Evolutionary conservation across 1,140 invertebrate genomes (phyloP).

Genomic region (Cyclina sinensis): DNA sequence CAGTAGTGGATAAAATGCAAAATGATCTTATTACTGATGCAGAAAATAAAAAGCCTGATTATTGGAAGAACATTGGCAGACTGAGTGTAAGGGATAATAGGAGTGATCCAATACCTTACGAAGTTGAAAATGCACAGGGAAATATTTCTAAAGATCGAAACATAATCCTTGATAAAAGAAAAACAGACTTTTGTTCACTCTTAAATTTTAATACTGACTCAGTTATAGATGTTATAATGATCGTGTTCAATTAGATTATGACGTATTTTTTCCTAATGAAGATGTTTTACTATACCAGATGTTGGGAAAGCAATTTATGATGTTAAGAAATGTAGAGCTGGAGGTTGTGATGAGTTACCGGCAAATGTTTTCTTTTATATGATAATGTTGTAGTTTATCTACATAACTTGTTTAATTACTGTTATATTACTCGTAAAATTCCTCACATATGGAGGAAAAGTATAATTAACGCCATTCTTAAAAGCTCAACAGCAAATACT

Average conservation of each 20-base stretch:
- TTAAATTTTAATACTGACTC: too few species aligned
- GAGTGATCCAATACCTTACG: too few species aligned
- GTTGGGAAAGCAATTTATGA: not conserved
- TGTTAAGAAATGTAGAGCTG: slow-evolving; percentile 26
- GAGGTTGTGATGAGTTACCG: slow-evolving; percentile 24
- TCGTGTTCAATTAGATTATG: too few species aligned
- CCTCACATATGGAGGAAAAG: slow-evolving; percentile 11
- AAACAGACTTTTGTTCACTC: too few species aligned
- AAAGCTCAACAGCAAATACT: not conserved
- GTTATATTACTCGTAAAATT: not conserved
- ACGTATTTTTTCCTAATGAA: too few species aligned
- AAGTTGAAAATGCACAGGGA: not conserved
- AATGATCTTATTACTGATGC: not conserved
- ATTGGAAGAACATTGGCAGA: too few species aligned
- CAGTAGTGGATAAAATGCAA: slow-evolving; percentile 20
- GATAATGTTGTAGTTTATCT: not conserved
- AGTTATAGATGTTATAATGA: too few species aligned
- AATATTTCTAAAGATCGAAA: too few species aligned
- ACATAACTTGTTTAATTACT: not conserved
- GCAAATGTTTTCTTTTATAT: not conserved
- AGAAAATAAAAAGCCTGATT: too few species aligned
- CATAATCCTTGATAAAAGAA: too few species aligned
- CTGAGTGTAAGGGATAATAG: too few species aligned
- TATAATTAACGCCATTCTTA: slow-evolving; percentile 12
- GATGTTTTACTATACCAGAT: too few species aligned